These are phyloP conservation scores for Cervus canadensis DNA, from an alignment of 2,113 vertebrate species.

Conservation along the genomic window DNA sequence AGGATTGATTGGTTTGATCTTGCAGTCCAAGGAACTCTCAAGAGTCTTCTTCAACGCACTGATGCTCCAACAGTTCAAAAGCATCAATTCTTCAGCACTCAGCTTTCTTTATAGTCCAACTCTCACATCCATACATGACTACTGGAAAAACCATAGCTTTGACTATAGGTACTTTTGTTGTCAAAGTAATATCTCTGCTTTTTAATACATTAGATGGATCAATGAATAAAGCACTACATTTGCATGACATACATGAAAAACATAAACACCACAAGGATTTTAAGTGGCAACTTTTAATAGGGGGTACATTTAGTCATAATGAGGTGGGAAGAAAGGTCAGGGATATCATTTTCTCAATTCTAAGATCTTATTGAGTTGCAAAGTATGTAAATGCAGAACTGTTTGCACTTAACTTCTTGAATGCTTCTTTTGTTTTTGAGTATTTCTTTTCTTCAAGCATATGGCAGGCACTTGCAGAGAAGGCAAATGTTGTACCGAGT, in stretches of 20 bases:
- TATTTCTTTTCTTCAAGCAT: constrained; percentile 26
- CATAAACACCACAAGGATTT: constrained; percentile 39
- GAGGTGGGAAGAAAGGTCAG: not conserved
- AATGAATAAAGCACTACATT: not conserved
- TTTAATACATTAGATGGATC: not conserved
- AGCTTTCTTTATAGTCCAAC: not conserved
- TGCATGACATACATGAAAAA: constrained; percentile 16
- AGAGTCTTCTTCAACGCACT: not conserved
- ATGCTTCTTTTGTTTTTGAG: constrained; percentile 30
- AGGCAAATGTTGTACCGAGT: not conserved
- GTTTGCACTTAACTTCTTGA: not conserved
- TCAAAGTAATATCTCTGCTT: not conserved
- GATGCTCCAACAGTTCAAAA: not conserved
- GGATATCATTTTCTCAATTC: not conserved
- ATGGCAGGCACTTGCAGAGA: not conserved
- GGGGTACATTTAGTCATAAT: not conserved
- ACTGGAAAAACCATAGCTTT: not conserved
- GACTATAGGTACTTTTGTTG: not conserved
- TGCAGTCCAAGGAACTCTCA: not conserved
- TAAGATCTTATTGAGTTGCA: not conserved
- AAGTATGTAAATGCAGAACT: not conserved
- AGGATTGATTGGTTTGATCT: not conserved
- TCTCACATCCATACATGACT: not conserved
- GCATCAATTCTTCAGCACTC: not conserved
- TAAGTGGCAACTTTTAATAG: constrained; percentile 43